Base-by-base conservation (phyloP, 2,888 invertebrate species). In the Clistopyga incitator region DNA sequence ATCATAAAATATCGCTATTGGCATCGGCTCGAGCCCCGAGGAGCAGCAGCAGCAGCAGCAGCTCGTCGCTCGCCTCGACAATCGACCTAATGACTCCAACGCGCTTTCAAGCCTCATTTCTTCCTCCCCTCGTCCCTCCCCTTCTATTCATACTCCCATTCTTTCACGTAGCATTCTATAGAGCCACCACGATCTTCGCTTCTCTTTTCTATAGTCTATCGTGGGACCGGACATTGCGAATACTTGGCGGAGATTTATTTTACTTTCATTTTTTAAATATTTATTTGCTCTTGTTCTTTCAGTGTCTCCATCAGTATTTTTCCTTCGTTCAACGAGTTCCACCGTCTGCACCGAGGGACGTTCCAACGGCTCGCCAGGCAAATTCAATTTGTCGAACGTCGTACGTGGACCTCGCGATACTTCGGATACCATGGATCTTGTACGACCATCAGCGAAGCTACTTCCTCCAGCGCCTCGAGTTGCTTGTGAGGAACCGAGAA, bases 11-110 rank as follows among this genome's bases (percentile, higher is more conserved):
- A 76, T 70, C 74, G 72, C 80, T 81, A 84, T 81, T 78, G 84
- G 84, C 84, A 84, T 81, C 56, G 74, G 81, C 20, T 65, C 68
- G 64, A 68, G 83, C 50, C 75, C 47, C 50, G 50, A 52, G 75
- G 75, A 38, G 38, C 10, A 38, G 38, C 38, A 38, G 38, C 38
- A 38, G 38, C 38, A 38, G 38, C 38, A 38, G 38, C 29, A 61
- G 18, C 45, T 72, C 76, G 42, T 45, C 54, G 29, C 72, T 74
- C 72, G 72, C 18, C 81, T 72, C 77, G 80, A 83, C 83, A 84
- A 78, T 84, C 84, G 81, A 81, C 84, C 78, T 84, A 84, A 84
- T 84, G 84, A 84, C 84, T 84, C 64, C 61, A 47, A 72, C 76
- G 34, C 76, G 71, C 59, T 78, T 45, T 42, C 71, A 56, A 38